These are phyloP conservation scores for Bursaphelenchus mucronatus DNA, from an alignment of 1,140 invertebrate genomes.

Conservation along the genomic window DNA sequence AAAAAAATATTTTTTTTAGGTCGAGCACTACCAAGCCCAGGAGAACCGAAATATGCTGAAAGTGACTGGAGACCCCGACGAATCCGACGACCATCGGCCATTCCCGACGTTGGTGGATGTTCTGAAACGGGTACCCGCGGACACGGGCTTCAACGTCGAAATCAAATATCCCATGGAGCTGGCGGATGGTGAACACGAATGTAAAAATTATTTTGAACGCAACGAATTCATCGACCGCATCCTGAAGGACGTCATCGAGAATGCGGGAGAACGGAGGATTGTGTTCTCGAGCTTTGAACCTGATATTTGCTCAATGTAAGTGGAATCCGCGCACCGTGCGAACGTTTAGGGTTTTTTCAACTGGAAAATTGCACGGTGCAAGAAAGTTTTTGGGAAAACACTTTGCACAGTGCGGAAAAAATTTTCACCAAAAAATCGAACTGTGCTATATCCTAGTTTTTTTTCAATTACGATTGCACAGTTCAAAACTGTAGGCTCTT, in stretches of 20 bases:
- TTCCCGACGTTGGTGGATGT: slow-evolving; percentile 48
- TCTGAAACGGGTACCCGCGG: slow-evolving; percentile 25
- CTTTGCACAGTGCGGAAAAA: background rate
- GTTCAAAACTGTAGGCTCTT: background rate
- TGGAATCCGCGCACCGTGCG: background rate
- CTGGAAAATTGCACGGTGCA: slow-evolving; percentile 23
- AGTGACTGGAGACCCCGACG: slow-evolving; percentile 37
- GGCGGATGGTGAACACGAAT: slow-evolving; percentile 37
- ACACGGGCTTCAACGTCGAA: slow-evolving; percentile 48
- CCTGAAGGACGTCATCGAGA: slow-evolving; percentile 50
- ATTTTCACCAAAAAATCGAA: background rate
- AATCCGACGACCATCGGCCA: slow-evolving; percentile 41
- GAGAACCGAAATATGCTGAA: slow-evolving; percentile 21
- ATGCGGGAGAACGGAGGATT: slow-evolving; percentile 52
- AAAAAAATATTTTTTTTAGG: no score
- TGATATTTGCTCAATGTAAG: slow-evolving; percentile 60
- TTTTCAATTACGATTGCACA: background rate
- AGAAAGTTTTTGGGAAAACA: background rate
- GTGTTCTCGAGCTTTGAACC: slow-evolving; percentile 61
- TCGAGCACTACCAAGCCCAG: slow-evolving; percentile 15
- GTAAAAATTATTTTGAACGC: slow-evolving; percentile 42
- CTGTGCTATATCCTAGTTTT: background rate
- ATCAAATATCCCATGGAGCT: slow-evolving; percentile 37
- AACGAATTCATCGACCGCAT: slow-evolving; percentile 57
- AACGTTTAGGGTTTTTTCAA: no score